These are phyloP conservation scores for Prunella strophiata DNA, from an alignment of 2,797 vertebrate species.

Conservation along the genomic window DNA sequence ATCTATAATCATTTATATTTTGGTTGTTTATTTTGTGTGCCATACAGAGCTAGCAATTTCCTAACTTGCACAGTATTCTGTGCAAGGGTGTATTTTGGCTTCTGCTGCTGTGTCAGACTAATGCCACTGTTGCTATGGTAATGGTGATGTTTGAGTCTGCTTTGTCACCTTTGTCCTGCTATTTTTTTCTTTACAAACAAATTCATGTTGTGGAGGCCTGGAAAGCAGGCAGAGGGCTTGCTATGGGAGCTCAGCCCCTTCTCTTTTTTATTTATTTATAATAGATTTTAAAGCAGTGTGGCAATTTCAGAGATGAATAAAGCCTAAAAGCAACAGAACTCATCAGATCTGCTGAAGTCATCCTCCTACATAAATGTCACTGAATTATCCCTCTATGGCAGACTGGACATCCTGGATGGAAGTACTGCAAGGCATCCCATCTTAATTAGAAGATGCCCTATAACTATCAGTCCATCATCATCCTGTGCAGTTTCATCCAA, in stretches of 20 bases:
- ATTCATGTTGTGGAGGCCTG: constrained; percentile 48
- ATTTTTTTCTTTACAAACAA: constrained; percentile 53
- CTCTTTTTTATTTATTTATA: constrained; percentile 57
- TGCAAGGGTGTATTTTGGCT: constrained; percentile 68
- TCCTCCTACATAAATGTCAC: not conserved
- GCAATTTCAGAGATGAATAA: constrained; percentile 52
- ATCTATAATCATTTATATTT: constrained; percentile 13
- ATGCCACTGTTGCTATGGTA: constrained; percentile 77
- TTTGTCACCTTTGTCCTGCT: constrained; percentile 78
- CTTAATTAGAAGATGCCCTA: not conserved
- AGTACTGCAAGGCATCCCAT: not conserved
- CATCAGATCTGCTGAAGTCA: not conserved
- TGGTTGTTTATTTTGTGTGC: constrained; percentile 12
- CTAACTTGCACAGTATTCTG: constrained; percentile 66
- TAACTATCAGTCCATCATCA: not conserved
- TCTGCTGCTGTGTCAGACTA: constrained; percentile 74
- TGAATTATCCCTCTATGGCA: not conserved
- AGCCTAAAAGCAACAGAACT: not conserved
- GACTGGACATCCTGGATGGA: not conserved
- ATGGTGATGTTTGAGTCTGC: constrained; percentile 74
- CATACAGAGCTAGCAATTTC: constrained; percentile 39
- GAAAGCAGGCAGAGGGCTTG: constrained; percentile 50
- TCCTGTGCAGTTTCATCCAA: not conserved
- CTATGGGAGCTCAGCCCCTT: constrained; percentile 26
- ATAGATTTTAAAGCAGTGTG: constrained; percentile 42